Conservation (phyloP, 1,140 invertebrate genomes). For the Zeugodacus cucurbitae region DNA sequence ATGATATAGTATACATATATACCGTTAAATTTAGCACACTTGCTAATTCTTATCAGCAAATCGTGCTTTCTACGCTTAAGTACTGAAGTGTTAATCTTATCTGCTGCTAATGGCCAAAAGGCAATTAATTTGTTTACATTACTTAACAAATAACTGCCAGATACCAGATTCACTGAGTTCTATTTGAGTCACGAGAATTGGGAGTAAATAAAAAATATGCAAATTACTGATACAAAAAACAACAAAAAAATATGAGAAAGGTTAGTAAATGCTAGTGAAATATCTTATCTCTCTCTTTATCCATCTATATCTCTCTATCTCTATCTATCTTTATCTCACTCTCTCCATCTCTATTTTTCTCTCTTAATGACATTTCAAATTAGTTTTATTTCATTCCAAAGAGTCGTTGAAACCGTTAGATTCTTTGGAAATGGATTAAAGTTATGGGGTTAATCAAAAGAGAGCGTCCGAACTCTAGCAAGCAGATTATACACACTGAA, state of each 20-base stretch:
- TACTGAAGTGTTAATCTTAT: not conserved
- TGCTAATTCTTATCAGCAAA: not conserved
- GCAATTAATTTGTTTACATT: not conserved
- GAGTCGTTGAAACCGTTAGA: no score
- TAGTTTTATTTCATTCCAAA: no score
- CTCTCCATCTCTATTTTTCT: no score
- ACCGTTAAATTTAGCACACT: not conserved
- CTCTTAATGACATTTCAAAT: no score
- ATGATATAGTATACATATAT: no score
- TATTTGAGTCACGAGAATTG: not conserved
- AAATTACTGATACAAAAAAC: not conserved
- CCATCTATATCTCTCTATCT: no score
- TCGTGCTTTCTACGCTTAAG: not conserved
- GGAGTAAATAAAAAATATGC: not conserved
- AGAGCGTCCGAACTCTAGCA: no score
- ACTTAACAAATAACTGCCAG: not conserved
- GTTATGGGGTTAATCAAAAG: no score
- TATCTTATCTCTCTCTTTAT: no score
- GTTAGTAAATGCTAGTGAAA: not conserved
- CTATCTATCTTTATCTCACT: no score
- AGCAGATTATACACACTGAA: no score
- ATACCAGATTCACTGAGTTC: not conserved
- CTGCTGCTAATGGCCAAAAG: not conserved
- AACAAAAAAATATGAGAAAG: not conserved
- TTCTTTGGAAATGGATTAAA: no score